Conservation (phyloP, 2,888 invertebrate genomes). For the Xanthorhoe spadicearia region DNA sequence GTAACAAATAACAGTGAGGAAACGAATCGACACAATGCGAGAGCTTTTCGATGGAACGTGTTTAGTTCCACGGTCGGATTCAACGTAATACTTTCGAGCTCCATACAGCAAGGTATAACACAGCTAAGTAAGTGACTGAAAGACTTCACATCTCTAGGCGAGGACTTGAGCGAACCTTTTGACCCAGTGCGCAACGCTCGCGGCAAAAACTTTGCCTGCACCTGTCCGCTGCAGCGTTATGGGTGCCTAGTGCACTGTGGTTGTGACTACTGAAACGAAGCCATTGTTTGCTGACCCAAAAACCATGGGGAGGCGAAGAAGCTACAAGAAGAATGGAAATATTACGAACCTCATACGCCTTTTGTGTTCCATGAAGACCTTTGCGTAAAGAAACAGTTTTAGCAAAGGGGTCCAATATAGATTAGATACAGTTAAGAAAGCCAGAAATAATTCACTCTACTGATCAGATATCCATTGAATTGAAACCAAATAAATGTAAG, state of each 20-base stretch:
- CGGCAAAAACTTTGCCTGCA: slow-evolving; percentile 69
- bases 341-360: slow-evolving; percentile 23
- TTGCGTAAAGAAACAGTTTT: slow-evolving; percentile 6
- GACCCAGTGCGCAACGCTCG: slow-evolving; percentile 75
- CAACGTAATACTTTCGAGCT: slow-evolving; percentile 43
- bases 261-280: slow-evolving; percentile 57
- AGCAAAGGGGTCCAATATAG: not conserved
- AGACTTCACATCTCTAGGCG: slow-evolving; percentile 68
- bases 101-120: slow-evolving; percentile 53
- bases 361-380: slow-evolving; percentile 24
- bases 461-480: slow-evolving; percentile 15
- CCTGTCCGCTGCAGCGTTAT: slow-evolving; percentile 64
- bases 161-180: slow-evolving; percentile 74
- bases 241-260: slow-evolving; percentile 53
- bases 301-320: slow-evolving; percentile 47
- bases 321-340: slow-evolving; percentile 46
- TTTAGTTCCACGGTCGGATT: slow-evolving; percentile 31
- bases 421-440: not conserved
- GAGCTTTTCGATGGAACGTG: slow-evolving; percentile 45
- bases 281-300: slow-evolving; percentile 62
- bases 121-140: slow-evolving; percentile 74
- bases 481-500: slow-evolving; percentile 40
- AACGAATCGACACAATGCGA: slow-evolving; percentile 46
- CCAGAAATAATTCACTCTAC: slow-evolving; percentile 2
- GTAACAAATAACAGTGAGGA: slow-evolving; percentile 64